phyloP scores from a whole-genome alignment of 2,797 vertebrate species.

The Lepilemur ruficaudatus region DNA sequence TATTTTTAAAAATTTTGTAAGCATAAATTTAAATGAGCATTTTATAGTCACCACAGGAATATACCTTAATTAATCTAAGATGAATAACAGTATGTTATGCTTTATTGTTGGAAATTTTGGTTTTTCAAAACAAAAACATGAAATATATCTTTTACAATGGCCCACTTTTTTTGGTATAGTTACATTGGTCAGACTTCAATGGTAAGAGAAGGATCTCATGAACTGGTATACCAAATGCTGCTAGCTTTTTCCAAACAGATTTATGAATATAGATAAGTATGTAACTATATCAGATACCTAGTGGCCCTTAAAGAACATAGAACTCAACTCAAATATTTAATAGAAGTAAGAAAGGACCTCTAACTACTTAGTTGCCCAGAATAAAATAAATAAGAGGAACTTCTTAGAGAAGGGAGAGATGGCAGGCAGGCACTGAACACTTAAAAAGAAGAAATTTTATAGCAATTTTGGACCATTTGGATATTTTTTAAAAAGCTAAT shows the following conservation, averaged over 20 bases:
- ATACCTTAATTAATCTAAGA: background rate
- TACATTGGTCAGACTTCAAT: background rate
- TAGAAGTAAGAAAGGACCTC: background rate
- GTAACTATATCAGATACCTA: background rate
- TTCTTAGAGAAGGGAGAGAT: background rate
- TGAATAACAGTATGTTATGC: background rate
- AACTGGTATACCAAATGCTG: background rate
- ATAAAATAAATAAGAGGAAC: background rate
- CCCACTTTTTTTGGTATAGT: background rate
- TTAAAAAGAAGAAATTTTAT: background rate
- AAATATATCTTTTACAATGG: background rate
- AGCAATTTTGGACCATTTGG: background rate
- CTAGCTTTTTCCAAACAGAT: background rate
- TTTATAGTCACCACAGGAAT: background rate
- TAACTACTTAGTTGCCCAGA: background rate
- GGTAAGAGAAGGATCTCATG: background rate
- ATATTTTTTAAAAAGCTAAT: background rate
- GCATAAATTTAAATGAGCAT: slow-evolving; percentile 8
- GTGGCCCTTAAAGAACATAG: background rate
- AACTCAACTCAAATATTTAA: background rate
- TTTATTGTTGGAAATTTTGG: slow-evolving; percentile 10
- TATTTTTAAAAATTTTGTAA: background rate
- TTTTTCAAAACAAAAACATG: background rate
- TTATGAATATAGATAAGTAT: background rate
- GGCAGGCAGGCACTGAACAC: background rate